phyloP scores from a whole-genome alignment of 2,113 vertebrate genomes.

The Calonectris borealis region DNA sequence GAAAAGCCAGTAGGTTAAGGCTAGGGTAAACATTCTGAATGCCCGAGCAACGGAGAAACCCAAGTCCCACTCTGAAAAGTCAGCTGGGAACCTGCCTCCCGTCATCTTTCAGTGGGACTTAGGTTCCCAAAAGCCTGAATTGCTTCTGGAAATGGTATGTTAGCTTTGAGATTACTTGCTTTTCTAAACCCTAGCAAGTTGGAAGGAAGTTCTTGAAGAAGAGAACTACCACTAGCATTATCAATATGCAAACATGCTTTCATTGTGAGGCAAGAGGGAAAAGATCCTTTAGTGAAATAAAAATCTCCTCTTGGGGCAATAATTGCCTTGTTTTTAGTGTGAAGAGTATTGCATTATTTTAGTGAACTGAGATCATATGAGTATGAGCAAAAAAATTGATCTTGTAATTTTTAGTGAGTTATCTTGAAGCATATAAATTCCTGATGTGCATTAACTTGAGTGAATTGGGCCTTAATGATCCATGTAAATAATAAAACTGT shows the following conservation, averaged over 20 bases:
- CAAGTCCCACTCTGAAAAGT: not conserved
- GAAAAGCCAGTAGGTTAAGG: not conserved
- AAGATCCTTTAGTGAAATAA: not conserved
- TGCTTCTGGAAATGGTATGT: conserved; percentile 8
- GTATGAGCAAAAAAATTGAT: not conserved
- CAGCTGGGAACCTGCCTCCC: not conserved
- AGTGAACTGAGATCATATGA: not conserved
- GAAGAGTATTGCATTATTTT: conserved; percentile 3
- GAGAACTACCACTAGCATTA: not conserved
- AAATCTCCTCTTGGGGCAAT: conserved; percentile 13
- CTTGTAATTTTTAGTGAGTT: conserved; percentile 18
- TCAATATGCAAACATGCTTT: conserved; percentile 3
- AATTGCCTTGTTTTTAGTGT: not conserved
- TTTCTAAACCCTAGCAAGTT: not conserved
- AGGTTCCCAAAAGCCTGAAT: conserved; percentile 54
- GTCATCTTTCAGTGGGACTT: not conserved
- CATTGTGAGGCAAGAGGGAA: conserved; percentile 42
- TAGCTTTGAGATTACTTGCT: not conserved
- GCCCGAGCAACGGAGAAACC: not conserved
- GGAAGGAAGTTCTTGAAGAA: not conserved
- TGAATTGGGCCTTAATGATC: conserved; percentile 75
- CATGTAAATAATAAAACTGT: conserved; percentile 62
- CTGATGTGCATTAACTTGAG: conserved; percentile 66
- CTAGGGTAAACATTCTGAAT: not conserved
- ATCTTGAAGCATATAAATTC: conserved; percentile 50